phyloP scores from a whole-genome alignment of 2,888 invertebrate genomes.

The Ectemnius cavifrons region DNA sequence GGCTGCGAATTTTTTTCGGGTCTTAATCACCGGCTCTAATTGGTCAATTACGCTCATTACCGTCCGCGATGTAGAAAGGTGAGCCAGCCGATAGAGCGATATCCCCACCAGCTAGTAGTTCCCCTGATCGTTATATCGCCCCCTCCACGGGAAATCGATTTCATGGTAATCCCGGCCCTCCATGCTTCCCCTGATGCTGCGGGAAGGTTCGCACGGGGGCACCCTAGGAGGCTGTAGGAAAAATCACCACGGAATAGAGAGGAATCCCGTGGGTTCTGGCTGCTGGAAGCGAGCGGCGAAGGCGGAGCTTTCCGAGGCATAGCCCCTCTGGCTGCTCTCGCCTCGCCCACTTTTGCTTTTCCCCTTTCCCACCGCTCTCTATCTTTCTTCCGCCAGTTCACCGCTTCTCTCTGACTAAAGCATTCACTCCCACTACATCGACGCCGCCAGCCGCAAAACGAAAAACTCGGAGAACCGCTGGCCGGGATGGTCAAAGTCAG shows the following conservation, averaged over 20 bases:
- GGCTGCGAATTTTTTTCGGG: slow-evolving; percentile 59
- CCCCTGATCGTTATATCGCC: slow-evolving; percentile 31
- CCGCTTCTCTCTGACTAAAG: slow-evolving; percentile 34
- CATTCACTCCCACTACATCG: slow-evolving; percentile 34
- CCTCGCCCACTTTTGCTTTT: slow-evolving; percentile 54
- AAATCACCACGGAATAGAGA: slow-evolving; percentile 54
- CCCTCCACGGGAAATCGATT: slow-evolving; percentile 14
- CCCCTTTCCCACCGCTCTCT: slow-evolving; percentile 45
- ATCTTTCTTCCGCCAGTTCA: slow-evolving; percentile 3
- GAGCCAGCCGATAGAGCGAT: slow-evolving; percentile 74
- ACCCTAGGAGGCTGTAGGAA: slow-evolving; percentile 60
- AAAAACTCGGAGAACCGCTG: slow-evolving; percentile 67
- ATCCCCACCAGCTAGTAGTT: slow-evolving; percentile 54
- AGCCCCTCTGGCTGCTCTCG: slow-evolving; percentile 41
- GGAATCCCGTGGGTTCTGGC: slow-evolving; percentile 29
- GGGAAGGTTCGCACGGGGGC: slow-evolving; percentile 56
- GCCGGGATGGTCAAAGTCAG: slow-evolving; percentile 70
- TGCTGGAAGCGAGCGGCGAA: slow-evolving; percentile 23
- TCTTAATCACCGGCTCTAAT: slow-evolving; percentile 74
- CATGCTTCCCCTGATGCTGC: slow-evolving; percentile 29
- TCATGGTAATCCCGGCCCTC: slow-evolving; percentile 40
- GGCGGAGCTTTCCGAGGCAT: slow-evolving; percentile 51
- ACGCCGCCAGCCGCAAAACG: slow-evolving; percentile 59
- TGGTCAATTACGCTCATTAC: slow-evolving; percentile 78
- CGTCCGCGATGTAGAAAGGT: slow-evolving; percentile 73